Percentiles rank a stretch among this genome's conserved stretches.
Conservation (phyloP, 2,797 vertebrate genomes). For the Nannoperca australis region DNA sequence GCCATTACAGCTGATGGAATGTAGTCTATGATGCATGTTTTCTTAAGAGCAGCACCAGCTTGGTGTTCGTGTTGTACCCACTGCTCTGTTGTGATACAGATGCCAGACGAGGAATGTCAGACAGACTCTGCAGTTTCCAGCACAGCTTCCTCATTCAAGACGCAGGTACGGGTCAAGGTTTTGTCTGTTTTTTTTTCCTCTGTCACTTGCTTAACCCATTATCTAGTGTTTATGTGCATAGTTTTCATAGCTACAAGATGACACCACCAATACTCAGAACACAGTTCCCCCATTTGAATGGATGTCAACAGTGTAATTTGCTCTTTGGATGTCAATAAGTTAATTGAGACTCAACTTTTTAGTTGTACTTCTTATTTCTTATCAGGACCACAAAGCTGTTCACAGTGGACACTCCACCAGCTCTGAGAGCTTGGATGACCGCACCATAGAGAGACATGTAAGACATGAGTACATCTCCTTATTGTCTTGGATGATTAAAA, state of each 20-base stretch:
- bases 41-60: not conserved
- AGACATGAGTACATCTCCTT: not conserved
- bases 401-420: slow-evolving; percentile 59
- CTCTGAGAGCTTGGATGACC: slow-evolving; percentile 63
- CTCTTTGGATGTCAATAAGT: not conserved
- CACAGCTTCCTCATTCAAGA: not conserved
- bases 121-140: slow-evolving; percentile 3
- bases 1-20: not conserved
- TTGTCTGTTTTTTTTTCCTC: not conserved
- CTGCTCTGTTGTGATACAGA: slow-evolving; percentile 10
- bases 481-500: too few species aligned
- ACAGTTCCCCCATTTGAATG: too few species aligned
- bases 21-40: not conserved
- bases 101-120: slow-evolving; percentile 21
- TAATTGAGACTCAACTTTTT: not conserved
- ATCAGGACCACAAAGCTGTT: slow-evolving; percentile 19
- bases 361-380: not conserved
- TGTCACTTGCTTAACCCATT: not conserved
- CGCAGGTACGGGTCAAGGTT: not conserved
- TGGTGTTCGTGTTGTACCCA: rapidly evolving
- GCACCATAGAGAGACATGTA: slow-evolving; percentile 60
- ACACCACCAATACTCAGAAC: not conserved
- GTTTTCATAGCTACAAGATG: not conserved
- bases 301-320: not conserved
- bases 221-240: not conserved